These are phyloP conservation scores for Patiria miniata DNA, from an alignment of 35 echinoderm and acorn worm species.

Conservation along the genomic window DNA sequence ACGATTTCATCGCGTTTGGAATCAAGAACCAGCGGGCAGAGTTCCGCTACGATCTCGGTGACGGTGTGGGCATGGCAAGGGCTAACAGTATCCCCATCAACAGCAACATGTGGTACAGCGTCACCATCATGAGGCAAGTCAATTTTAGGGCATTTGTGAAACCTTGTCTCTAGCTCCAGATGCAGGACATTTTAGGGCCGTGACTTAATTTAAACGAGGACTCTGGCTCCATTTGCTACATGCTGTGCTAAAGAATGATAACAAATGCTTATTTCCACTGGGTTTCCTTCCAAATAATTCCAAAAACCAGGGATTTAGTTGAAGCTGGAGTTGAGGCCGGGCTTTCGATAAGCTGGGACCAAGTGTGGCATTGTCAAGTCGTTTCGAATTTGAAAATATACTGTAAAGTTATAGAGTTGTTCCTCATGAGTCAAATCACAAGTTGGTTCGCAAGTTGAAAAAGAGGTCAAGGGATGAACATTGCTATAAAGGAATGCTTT, in stretches of 20 bases:
- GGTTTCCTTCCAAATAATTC: too few relatives aligned
- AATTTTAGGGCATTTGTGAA: background rate
- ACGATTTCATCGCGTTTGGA: constrained; percentile 77
- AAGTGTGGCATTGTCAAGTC: too few relatives aligned
- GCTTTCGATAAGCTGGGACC: too few relatives aligned
- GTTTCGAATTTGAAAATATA: too few relatives aligned
- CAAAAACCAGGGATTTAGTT: too few relatives aligned
- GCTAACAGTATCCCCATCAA: constrained; percentile 35
- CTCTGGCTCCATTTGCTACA: background rate
- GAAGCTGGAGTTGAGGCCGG: too few relatives aligned
- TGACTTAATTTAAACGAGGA: background rate
- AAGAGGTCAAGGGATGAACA: too few relatives aligned
- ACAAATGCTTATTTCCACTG: too few relatives aligned
- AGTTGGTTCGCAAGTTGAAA: background rate
- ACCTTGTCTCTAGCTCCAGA: too few relatives aligned
- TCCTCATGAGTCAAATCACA: too few relatives aligned
- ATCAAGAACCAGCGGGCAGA: constrained; percentile 50
- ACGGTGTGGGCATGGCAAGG: constrained; percentile 40
- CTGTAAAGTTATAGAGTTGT: too few relatives aligned
- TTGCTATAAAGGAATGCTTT: too few relatives aligned
- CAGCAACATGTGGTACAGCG: constrained; percentile 55
- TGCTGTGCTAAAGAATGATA: background rate
- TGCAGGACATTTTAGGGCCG: background rate
- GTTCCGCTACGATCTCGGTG: constrained; percentile 75
- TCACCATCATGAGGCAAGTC: constrained; percentile 72